Evolutionary conservation across 30 jellyfish, hydroid and myxozoan genomes (phyloP).

Genomic region (Cassiopea xamachana): DNA sequence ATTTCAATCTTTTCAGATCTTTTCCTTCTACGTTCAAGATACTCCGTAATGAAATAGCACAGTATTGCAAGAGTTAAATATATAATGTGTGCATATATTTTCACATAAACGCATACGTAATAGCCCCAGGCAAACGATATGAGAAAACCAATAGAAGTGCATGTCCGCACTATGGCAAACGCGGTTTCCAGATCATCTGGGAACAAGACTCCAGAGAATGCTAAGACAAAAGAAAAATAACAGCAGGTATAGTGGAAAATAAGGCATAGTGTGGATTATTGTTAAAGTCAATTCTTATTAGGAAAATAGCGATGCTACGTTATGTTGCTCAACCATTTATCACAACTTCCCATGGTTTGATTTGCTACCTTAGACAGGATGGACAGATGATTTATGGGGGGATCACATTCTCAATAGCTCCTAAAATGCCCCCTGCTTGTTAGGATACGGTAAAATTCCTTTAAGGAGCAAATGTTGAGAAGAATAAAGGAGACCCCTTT

Average conservation of each 20-base stretch:
- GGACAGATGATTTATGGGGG: no score
- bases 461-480: no score
- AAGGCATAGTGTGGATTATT: no score
- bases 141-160: conserved; percentile 45
- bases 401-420: no score
- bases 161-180: conserved; percentile 42
- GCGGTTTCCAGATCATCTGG: conserved; percentile 41
- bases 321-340: no score
- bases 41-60: conserved; percentile 34
- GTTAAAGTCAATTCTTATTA: no score
- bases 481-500: no score
- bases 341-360: no score
- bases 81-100: conserved; percentile 35
- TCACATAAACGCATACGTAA: conserved; percentile 58
- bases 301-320: no score
- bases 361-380: no score
- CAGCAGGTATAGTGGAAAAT: background rate
- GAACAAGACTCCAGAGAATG: conserved; percentile 43
- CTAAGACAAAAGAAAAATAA: background rate
- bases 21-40: conserved; percentile 14
- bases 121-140: conserved; percentile 58
- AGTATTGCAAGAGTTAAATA: conserved; percentile 13
- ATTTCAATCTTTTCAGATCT: background rate
- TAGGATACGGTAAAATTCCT: no score
- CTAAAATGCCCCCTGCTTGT: no score